phyloP scores from a whole-genome alignment of 2,888 invertebrate species.

The Drosophila meridionalis region DNA sequence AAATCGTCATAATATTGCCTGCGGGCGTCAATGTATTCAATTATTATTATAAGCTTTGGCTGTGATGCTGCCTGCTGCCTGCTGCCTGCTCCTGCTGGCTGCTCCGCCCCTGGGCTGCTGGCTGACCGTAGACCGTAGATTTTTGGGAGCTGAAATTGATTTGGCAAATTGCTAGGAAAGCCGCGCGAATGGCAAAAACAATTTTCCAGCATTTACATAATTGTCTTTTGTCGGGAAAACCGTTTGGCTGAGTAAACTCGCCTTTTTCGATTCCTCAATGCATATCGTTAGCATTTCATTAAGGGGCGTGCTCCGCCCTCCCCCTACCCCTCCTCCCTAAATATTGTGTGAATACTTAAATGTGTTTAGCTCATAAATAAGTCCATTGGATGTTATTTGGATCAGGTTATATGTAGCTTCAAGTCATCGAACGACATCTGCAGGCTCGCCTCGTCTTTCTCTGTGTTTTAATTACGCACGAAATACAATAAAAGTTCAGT shows the following conservation, averaged over 20 bases:
- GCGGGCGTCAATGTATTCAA: conserved; percentile 66
- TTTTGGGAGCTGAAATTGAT: conserved; percentile 60
- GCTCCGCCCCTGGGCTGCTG: conserved; percentile 20
- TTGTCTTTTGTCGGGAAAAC: conserved; percentile 64
- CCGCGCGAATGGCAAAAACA: conserved; percentile 60
- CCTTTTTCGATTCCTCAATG: conserved; percentile 43
- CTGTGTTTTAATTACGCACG: conserved; percentile 74
- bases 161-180: conserved; percentile 64
- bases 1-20: conserved; percentile 54
- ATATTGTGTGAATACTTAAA: conserved; percentile 64
- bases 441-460: conserved; percentile 43
- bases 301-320: conserved; percentile 8
- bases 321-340: neutral
- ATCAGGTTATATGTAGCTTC: conserved; percentile 54
- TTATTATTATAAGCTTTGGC: conserved; percentile 73
- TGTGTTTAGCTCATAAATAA: conserved; percentile 62
- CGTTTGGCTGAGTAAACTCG: conserved; percentile 51
- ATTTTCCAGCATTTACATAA: conserved; percentile 76
- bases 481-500: conserved; percentile 63
- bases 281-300: conserved; percentile 3
- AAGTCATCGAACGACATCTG: conserved; percentile 22
- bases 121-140: conserved; percentile 6
- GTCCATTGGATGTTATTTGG: conserved; percentile 42
- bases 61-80: conserved; percentile 29
- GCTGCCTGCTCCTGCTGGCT: conserved; percentile 22